Evolutionary conservation across 2,888 invertebrate species (phyloP).

Genomic region (Icerya purchasi): DNA sequence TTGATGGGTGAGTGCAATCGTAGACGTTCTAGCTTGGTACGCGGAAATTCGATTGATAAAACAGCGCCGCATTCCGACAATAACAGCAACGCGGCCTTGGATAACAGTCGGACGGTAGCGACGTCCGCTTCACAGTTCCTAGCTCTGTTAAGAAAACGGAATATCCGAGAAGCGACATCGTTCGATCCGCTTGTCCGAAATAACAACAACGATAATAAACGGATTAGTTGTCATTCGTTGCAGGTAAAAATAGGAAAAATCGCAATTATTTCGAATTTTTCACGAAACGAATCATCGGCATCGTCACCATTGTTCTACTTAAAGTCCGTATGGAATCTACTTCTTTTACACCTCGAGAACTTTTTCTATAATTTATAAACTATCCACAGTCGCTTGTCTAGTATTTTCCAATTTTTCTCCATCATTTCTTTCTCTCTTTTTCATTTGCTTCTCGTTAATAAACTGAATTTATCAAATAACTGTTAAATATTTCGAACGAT

Average conservation of each 20-base stretch:
- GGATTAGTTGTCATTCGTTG: conserved; percentile 22
- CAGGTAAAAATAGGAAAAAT: conserved; percentile 17
- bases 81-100: neutral
- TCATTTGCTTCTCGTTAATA: no score
- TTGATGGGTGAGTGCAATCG: conserved; percentile 39
- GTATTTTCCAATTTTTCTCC: no score
- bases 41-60: conserved; percentile 30
- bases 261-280: no score
- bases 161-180: conserved; percentile 23
- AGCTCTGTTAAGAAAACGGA: conserved; percentile 13
- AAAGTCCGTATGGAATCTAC: no score
- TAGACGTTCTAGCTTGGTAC: conserved; percentile 40
- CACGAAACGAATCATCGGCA: no score
- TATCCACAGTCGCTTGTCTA: no score
- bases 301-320: no score
- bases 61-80: conserved; percentile 1
- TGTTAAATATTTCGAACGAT: no score
- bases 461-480: no score
- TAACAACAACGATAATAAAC: conserved; percentile 17
- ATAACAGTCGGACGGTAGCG: neutral
- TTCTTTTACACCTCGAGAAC: no score
- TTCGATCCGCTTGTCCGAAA: conserved; percentile 44
- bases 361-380: no score
- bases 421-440: no score
- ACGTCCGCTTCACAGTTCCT: conserved; percentile 11